Evolutionary conservation across 2,888 invertebrate genomes (phyloP), one percentile per base, ranked within the genome.

Genomic region (Cabera pusaria): DNA sequence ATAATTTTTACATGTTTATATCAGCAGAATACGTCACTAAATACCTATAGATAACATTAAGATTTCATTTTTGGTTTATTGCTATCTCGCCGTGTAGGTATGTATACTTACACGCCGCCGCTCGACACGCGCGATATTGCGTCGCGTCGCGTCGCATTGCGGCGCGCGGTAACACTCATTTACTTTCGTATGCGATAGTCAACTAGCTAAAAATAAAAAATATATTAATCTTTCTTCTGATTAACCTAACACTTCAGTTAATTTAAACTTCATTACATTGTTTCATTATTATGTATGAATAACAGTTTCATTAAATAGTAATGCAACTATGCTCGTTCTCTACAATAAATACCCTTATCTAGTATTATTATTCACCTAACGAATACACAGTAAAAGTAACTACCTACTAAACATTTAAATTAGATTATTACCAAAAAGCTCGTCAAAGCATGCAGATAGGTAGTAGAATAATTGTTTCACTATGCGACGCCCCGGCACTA

Each of bases 381-480:
- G 85, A 83, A 87, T 88, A 87, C 76, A 86, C 79, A 83, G 76
- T 86, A 68, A 85, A 84, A 80, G 77, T 87, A 84, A 80, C 85
- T 87, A 84, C 83, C 85, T 87, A 84, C 83, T 81, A 82, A 75
- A 42, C 35, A 70, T 79, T 85, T 81, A 83, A 85, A 86, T 84
- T 84, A 88, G 81, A 83, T 86, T 87, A 88, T 85, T 86, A 83
- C 87, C 86, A 81, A 86, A 87, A 90, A 90, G 89, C 89, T 89
- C 89, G 85, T 89, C 87, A 72, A 89, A 90, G 88, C 88, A 88
- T 88, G 88, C 88, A 84, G 78, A 85, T 85, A 84, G 78, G 83
- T 85, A 87, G 83, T 74, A 78, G 73, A 85, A 76, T 83, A 85
- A 82, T 72, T 72, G 73, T 79, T 81, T 81, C 68, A 80, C 85